Base-by-base conservation (phyloP, 2,113 vertebrate species). In the Circaetus gallicus region DNA sequence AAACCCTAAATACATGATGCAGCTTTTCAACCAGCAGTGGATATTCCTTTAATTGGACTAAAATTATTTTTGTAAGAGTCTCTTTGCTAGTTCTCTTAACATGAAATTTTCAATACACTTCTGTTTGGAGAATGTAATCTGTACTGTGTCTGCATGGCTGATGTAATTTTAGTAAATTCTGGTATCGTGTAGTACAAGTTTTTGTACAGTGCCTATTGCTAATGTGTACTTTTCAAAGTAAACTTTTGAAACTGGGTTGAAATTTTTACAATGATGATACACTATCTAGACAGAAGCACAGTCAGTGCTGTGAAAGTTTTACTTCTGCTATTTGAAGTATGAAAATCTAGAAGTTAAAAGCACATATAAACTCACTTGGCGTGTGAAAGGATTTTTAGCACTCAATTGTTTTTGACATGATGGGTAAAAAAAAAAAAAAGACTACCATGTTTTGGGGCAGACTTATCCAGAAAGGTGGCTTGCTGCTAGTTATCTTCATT, bases 101-200 rank as follows among this genome's bases (percentile, higher is more conserved):
- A 3, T 47, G 25, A 56, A 56, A 8, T 43, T 53, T 88, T 69
- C 45, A 32, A 6, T 50, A n/a, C 8, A 4, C 4, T 52, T 92
- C 8, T 53, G 4, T 66, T 58, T n/a, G 34, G 71, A 49, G 31
- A 73, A 40, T 17, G n/a, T 67, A 42, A 32, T 59, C 22, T 36
- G 15, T 28, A 4, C 59, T 79, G 36, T 47, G 6, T 56, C 21
- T 82, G 31, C 3, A 8, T 61, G 26, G 28, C 34, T 86, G 63
- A 43, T 9, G 8, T 42, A 61, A 58, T 53, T 89, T 59, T 50
- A 56, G 8, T 90, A 52, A 82, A n/a, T 70, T 80, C 21, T 53
- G 10, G 1, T 31, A 9, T n/a, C 0, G 0, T 17, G 8, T 36
- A 34, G 22, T 11, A 26, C 32, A 78, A 28, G 28, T 9, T 52